Evolutionary conservation across 2,113 vertebrate species (phyloP).

Genomic region (Columba janthina): DNA sequence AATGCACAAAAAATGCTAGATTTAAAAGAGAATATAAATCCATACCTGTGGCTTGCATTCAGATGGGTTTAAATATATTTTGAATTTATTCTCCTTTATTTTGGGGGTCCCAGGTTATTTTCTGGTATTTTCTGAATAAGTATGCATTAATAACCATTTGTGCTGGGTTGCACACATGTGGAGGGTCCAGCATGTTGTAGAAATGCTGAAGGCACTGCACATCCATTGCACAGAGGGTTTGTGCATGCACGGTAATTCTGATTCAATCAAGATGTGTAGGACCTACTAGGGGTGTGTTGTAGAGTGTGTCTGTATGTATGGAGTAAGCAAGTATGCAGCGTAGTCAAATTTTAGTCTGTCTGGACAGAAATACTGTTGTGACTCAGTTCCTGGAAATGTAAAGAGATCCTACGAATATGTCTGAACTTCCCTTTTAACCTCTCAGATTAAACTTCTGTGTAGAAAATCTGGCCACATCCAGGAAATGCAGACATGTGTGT

Average conservation of each 20-base stretch:
- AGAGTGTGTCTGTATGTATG: fast-evolving
- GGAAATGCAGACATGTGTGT: background rate
- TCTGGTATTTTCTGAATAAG: background rate
- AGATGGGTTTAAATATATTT: background rate
- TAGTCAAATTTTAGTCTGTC: background rate
- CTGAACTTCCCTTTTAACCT: background rate
- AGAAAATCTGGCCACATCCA: background rate
- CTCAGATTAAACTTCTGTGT: background rate
- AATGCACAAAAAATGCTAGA: background rate
- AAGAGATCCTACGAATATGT: background rate
- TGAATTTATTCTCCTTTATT: background rate
- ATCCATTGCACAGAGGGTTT: background rate
- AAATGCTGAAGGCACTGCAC: background rate
- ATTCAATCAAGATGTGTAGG: background rate
- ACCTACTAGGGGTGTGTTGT: background rate
- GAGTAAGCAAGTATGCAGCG: background rate
- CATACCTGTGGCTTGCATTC: background rate
- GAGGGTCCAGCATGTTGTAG: background rate
- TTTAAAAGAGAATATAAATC: background rate
- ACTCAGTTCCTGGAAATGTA: background rate
- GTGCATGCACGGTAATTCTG: background rate
- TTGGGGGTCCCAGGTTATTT: background rate
- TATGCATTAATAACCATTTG: background rate
- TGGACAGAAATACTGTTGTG: background rate
- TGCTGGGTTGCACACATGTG: background rate